These are phyloP conservation scores for Cacatua alba DNA, from an alignment of 2,113 vertebrate species.

Conservation along the genomic window DNA sequence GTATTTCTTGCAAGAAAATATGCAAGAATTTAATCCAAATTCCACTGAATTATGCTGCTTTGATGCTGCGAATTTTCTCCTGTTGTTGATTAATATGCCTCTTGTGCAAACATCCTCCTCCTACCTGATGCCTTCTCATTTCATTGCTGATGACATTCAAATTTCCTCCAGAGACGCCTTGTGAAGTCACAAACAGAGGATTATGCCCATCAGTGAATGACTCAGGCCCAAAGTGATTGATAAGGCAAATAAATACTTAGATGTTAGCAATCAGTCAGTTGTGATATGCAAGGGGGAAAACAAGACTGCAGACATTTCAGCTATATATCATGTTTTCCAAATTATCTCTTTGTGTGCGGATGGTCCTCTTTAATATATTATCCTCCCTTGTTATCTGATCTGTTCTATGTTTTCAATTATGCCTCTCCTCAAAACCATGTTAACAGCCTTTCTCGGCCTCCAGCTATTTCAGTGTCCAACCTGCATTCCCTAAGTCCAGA, in stretches of 20 bases:
- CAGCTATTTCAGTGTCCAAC: not conserved
- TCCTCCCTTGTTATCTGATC: not conserved
- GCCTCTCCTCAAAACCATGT: not conserved
- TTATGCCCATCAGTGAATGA: conserved; percentile 49
- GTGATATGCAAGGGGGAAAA: conserved; percentile 31
- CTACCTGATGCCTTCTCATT: conserved; percentile 40
- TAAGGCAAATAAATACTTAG: conserved; percentile 58
- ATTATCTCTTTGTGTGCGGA: not conserved
- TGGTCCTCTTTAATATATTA: not conserved
- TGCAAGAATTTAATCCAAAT: conserved; percentile 16
- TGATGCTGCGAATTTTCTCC: not conserved
- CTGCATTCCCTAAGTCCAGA: not conserved
- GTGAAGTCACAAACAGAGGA: conserved; percentile 47
- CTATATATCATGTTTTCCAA: conserved; percentile 15
- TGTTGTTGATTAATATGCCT: not conserved
- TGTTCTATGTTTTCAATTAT: not conserved
- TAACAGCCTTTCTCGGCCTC: not conserved
- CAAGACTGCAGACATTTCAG: not conserved
- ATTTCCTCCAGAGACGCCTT: conserved; percentile 55
- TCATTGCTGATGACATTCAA: conserved; percentile 32
- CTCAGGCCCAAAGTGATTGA: conserved; percentile 55
- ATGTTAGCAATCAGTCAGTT: conserved; percentile 48
- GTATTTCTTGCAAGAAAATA: not conserved
- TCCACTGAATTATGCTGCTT: not conserved
- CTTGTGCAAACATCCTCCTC: conserved; percentile 15